Conservation (phyloP, 2,113 vertebrate genomes). For the Chaetorhynchus papuensis region DNA sequence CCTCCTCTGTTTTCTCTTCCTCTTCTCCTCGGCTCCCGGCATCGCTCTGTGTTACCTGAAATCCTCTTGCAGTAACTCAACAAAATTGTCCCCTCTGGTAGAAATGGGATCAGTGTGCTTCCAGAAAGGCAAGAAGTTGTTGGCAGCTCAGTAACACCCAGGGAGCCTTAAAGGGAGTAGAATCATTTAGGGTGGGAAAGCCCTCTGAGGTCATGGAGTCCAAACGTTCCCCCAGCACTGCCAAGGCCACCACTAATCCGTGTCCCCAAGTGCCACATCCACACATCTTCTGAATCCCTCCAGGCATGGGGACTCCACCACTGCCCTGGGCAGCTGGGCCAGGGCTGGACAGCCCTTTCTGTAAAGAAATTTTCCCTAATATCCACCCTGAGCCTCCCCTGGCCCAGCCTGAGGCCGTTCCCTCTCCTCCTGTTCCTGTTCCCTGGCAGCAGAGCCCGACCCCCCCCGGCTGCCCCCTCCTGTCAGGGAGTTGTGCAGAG, state of each 20-base stretch:
- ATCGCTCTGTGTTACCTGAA: neutral
- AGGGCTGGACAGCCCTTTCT: neutral
- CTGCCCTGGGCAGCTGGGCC: neutral
- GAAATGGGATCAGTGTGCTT: neutral
- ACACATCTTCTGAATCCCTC: neutral
- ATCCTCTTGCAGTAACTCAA: neutral
- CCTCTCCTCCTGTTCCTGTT: neutral
- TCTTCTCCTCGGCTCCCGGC: neutral
- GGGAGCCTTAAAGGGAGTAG: neutral
- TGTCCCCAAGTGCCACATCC: neutral
- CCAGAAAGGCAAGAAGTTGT: neutral
- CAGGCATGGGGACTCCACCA: neutral
- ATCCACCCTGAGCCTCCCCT: accelerated
- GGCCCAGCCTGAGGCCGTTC: neutral
- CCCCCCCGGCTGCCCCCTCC: neutral
- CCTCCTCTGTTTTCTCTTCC: neutral
- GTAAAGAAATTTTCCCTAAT: accelerated
- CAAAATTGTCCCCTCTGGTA: neutral
- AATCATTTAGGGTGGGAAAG: neutral
- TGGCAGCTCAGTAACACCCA: neutral
- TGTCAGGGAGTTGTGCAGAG: neutral
- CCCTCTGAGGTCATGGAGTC: neutral
- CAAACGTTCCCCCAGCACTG: neutral
- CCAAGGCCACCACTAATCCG: neutral
- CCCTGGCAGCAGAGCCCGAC: neutral